Conservation (phyloP, 2,113 vertebrate genomes). For the Ovibos moschatus region DNA sequence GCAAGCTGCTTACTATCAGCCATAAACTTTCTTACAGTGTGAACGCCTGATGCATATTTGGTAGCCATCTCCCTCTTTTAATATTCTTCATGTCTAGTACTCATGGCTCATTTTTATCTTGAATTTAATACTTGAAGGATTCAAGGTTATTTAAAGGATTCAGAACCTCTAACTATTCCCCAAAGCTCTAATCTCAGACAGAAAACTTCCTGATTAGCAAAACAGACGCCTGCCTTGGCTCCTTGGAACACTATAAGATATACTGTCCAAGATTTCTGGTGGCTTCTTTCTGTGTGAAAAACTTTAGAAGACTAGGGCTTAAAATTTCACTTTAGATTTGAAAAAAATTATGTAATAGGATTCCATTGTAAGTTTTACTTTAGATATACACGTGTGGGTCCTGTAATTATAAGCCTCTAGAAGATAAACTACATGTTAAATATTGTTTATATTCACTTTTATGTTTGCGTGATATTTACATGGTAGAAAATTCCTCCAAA, state of each 20-base stretch:
- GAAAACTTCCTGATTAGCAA: constrained; percentile 46
- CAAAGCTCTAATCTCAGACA: constrained; percentile 43
- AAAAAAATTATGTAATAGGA: neutral
- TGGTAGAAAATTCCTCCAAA: neutral
- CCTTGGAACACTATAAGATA: neutral
- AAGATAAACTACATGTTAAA: constrained; percentile 11
- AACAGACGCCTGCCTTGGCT: neutral
- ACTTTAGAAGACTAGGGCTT: neutral
- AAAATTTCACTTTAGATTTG: constrained; percentile 38
- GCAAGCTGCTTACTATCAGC: neutral
- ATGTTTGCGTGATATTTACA: neutral
- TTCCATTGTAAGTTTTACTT: constrained; percentile 11
- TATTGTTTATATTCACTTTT: neutral
- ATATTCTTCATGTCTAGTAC: constrained; percentile 36
- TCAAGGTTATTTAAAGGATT: constrained; percentile 52
- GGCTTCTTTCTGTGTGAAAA: constrained; percentile 41
- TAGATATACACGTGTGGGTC: neutral
- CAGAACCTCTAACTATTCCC: constrained; percentile 55
- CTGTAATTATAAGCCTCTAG: constrained; percentile 12
- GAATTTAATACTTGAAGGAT: constrained; percentile 46
- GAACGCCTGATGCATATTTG: neutral
- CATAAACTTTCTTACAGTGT: neutral
- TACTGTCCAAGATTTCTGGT: constrained; percentile 62
- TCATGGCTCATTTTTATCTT: constrained; percentile 58
- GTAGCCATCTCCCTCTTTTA: neutral